A percentile compares a stretch with the other conserved stretches of the same genome.
Evolutionary conservation across 2,888 invertebrate genomes (phyloP).

Genomic region (Prionchulus punctatus): DNA sequence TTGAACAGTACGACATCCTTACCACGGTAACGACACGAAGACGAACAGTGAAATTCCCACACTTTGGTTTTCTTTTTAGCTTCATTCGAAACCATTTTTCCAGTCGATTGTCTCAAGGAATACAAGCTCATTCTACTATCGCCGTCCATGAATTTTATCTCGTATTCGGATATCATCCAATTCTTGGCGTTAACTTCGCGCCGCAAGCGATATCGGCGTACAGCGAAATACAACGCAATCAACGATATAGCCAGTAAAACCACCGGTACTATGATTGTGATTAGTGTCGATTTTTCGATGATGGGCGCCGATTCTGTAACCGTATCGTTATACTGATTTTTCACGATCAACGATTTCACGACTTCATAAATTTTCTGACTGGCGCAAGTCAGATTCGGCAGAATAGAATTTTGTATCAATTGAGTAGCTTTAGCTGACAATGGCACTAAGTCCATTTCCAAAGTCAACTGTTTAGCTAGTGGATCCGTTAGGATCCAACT

Average conservation of each 20-base stretch:
- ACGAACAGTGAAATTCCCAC: background rate
- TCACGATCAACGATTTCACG: background rate
- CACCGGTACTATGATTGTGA: background rate
- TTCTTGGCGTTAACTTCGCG: background rate
- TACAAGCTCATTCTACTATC: too few species aligned
- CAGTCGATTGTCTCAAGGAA: too few species aligned
- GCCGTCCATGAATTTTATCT: background rate
- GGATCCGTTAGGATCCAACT: too few species aligned
- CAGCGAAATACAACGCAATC: background rate
- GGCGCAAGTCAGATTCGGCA: background rate
- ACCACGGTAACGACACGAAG: background rate
- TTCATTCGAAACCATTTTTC: too few species aligned
- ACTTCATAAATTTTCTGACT: background rate
- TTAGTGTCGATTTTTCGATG: background rate
- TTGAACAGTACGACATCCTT: background rate
- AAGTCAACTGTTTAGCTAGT: background rate
- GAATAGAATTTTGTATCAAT: background rate
- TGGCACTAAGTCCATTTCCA: background rate
- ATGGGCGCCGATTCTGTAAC: background rate
- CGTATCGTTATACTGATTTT: too few species aligned
- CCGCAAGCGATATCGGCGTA: background rate
- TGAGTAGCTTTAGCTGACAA: background rate
- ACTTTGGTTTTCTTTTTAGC: background rate
- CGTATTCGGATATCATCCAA: conserved; percentile 1
- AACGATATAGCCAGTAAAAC: background rate